Conservation (phyloP, 1,140 invertebrate species). For the Venturia canescens region DNA sequence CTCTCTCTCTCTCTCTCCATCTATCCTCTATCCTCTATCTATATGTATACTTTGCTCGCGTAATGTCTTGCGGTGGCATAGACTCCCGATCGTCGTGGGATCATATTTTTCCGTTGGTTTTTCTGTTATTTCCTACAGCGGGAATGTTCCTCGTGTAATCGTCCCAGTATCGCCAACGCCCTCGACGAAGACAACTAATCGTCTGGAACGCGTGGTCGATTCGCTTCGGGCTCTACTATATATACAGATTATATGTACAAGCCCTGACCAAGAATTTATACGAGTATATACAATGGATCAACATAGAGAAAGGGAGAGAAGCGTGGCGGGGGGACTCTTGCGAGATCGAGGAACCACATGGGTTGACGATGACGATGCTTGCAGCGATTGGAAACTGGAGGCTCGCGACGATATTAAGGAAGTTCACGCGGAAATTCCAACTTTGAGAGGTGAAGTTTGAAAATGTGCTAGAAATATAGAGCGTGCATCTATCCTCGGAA, state of each 20-base stretch:
- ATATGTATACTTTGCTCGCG: conserved; percentile 31
- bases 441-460: too few species aligned
- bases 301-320: too few species aligned
- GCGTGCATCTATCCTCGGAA: too few species aligned
- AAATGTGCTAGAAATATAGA: too few species aligned
- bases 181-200: conserved; percentile 53
- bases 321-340: too few species aligned
- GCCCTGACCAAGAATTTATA: too few species aligned
- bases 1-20: conserved; percentile 35
- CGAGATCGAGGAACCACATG: too few species aligned
- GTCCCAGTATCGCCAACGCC: conserved; percentile 19
- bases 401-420: too few species aligned
- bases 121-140: not conserved
- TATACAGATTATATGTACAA: not conserved
- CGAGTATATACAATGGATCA: not conserved
- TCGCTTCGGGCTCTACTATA: conserved; percentile 9
- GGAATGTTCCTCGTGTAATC: not conserved
- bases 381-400: too few species aligned
- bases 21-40: conserved; percentile 48
- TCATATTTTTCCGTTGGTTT: conserved; percentile 5
- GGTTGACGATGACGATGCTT: too few species aligned
- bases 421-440: too few species aligned
- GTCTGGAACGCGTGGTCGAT: conserved; percentile 45
- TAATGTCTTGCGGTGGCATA: conserved; percentile 50
- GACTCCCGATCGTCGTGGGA: not conserved